Conservation (phyloP, 2,888 invertebrate species). For the Parthenolecanium corni region DNA sequence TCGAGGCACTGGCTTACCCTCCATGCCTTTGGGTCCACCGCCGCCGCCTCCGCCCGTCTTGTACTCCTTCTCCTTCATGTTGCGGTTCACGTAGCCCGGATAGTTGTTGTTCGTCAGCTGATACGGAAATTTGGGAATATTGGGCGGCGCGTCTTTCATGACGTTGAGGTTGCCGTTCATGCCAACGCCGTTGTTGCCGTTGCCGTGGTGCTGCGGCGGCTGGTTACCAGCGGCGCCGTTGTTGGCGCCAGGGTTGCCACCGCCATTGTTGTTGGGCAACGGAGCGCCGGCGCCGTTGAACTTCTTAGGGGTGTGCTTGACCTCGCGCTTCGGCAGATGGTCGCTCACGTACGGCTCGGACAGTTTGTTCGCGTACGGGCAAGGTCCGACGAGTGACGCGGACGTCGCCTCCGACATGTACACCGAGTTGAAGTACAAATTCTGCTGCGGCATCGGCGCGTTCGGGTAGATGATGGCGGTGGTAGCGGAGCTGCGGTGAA, state of each 20-base stretch:
- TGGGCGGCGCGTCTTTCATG: neutral
- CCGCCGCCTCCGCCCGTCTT: neutral
- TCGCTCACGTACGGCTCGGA: constrained; percentile 23
- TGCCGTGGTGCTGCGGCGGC: constrained; percentile 2
- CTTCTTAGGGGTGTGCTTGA: constrained; percentile 12
- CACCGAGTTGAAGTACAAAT: constrained; percentile 15
- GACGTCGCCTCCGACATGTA: constrained; percentile 19
- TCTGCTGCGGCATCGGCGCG: constrained; percentile 17
- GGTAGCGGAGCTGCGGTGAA: constrained; percentile 7
- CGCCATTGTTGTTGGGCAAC: neutral
- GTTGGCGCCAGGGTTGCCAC: neutral
- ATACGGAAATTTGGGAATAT: constrained; percentile 17
- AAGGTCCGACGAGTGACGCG: neutral
- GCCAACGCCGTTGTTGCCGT: neutral
- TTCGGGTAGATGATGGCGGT: constrained; percentile 17
- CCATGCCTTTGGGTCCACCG: neutral
- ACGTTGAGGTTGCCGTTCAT: neutral
- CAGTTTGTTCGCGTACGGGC: constrained; percentile 13
- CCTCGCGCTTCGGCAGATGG: constrained; percentile 22
- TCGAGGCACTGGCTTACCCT: neutral
- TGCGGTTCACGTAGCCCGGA: constrained; percentile 17
- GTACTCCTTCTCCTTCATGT: constrained; percentile 17
- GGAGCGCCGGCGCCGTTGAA: constrained; percentile 1
- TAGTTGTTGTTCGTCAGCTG: constrained; percentile 7
- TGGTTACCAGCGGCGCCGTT: no score